phyloP scores from a whole-genome alignment of 2,113 vertebrate genomes.

The Nycticebus coucang region DNA sequence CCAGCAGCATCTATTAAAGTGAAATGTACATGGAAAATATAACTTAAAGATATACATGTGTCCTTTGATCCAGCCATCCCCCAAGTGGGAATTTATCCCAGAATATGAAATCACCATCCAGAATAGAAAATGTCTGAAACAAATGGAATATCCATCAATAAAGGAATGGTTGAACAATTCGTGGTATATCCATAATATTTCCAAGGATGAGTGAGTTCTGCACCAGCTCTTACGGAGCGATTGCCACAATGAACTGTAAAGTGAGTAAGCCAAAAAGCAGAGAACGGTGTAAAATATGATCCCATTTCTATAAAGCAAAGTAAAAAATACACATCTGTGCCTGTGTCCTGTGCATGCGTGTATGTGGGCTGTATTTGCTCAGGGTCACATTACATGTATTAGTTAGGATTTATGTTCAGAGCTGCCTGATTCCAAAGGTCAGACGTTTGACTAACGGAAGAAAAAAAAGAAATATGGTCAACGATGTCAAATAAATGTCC shows the following conservation, averaged over 20 bases:
- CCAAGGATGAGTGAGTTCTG: neutral
- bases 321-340: neutral
- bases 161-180: neutral
- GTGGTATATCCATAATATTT: constrained; percentile 2
- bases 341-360: neutral
- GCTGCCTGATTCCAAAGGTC: neutral
- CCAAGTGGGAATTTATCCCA: constrained; percentile 18
- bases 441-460: neutral
- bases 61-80: constrained; percentile 11
- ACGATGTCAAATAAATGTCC: neutral
- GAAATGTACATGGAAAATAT: constrained; percentile 30
- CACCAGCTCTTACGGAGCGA: neutral
- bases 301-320: constrained; percentile 2
- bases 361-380: neutral
- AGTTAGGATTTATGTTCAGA: neutral
- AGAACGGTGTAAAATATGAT: constrained; percentile 32
- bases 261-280: constrained; percentile 31
- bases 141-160: constrained; percentile 26
- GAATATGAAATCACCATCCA: constrained; percentile 15
- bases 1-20: constrained; percentile 40
- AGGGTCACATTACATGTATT: neutral
- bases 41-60: constrained; percentile 4
- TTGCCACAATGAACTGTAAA: neutral
- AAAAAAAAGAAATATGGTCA: neutral
- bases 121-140: constrained; percentile 41